Conservation (phyloP, 2,888 invertebrate species). For the Vandiemenella viatica region DNA sequence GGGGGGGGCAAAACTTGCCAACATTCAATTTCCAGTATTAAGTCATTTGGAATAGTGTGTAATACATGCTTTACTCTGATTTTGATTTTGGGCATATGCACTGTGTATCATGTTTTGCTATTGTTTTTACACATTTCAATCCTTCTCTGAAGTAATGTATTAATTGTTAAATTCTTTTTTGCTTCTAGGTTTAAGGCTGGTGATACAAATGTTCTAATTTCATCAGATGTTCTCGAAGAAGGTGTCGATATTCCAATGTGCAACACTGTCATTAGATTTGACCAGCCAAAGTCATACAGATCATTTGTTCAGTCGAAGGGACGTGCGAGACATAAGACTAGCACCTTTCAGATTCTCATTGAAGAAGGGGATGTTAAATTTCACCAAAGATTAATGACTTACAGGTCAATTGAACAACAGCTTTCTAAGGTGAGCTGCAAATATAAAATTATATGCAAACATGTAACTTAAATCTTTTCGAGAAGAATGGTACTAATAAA, state of each 20-base stretch:
- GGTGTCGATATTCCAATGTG: slow-evolving; percentile 78
- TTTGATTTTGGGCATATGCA: neutral
- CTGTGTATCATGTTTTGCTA: neutral
- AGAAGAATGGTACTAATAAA: too few relatives aligned
- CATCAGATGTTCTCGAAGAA: slow-evolving; percentile 77
- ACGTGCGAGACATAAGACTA: slow-evolving; percentile 34
- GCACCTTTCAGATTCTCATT: slow-evolving; percentile 44
- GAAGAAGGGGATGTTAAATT: slow-evolving; percentile 23
- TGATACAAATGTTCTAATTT: slow-evolving; percentile 46
- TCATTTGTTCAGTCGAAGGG: slow-evolving; percentile 82
- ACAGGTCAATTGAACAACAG: too few relatives aligned
- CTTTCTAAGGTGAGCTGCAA: too few relatives aligned
- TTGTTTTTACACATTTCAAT: too few relatives aligned
- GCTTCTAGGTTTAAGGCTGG: slow-evolving; percentile 37
- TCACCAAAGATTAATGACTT: neutral
- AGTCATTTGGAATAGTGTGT: too few relatives aligned
- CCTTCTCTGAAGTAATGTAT: too few relatives aligned
- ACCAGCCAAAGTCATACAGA: slow-evolving; percentile 52
- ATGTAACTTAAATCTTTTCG: too few relatives aligned
- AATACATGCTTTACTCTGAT: neutral
- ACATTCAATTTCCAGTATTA: too few relatives aligned
- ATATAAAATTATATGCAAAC: too few relatives aligned
- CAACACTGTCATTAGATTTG: slow-evolving; percentile 61
- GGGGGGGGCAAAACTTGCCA: too few relatives aligned
- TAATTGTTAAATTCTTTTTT: too few relatives aligned